Evolutionary conservation across 1,140 invertebrate genomes (phyloP).

Genomic region (Sycophaga agraensis): DNA sequence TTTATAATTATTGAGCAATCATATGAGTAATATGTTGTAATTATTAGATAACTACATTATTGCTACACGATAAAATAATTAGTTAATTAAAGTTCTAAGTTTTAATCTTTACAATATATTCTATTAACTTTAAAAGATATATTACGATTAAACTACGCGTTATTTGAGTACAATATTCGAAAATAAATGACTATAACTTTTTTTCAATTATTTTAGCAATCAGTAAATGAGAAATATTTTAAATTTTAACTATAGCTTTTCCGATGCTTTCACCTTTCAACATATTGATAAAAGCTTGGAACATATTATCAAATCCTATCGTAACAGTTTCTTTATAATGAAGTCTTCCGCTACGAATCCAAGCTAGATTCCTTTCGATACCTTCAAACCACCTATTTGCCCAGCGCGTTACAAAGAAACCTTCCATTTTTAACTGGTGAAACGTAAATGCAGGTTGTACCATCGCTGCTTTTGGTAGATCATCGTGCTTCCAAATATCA

Average conservation of each 20-base stretch:
- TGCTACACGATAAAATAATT: too few species aligned
- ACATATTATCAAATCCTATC: slow-evolving; percentile 68
- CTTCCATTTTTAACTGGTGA: slow-evolving; percentile 64
- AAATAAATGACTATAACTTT: too few species aligned
- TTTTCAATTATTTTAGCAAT: too few species aligned
- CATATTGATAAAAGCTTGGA: slow-evolving; percentile 65
- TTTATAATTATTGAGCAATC: too few species aligned
- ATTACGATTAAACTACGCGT: too few species aligned
- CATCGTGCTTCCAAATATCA: background rate
- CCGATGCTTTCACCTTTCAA: slow-evolving; percentile 65
- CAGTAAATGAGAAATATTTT: too few species aligned
- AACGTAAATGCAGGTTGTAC: slow-evolving; percentile 58
- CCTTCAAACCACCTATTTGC: slow-evolving; percentile 58
- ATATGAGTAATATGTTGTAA: too few species aligned
- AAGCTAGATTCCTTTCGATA: slow-evolving; percentile 61
- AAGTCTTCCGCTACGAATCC: slow-evolving; percentile 63
- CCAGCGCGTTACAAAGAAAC: slow-evolving; percentile 62
- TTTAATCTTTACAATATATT: too few species aligned
- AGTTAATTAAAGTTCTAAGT: too few species aligned
- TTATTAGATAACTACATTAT: too few species aligned
- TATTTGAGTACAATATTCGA: too few species aligned
- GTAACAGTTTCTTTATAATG: slow-evolving; percentile 64
- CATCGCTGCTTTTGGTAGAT: slow-evolving; percentile 49
- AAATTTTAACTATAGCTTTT: slow-evolving; percentile 65
- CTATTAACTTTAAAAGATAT: too few species aligned